Percentiles rank a stretch among this genome's conserved stretches.
Evolutionary conservation across 92 coral and sea anemone species (phyloP).

Genomic region (Epizoanthus fatuus): DNA sequence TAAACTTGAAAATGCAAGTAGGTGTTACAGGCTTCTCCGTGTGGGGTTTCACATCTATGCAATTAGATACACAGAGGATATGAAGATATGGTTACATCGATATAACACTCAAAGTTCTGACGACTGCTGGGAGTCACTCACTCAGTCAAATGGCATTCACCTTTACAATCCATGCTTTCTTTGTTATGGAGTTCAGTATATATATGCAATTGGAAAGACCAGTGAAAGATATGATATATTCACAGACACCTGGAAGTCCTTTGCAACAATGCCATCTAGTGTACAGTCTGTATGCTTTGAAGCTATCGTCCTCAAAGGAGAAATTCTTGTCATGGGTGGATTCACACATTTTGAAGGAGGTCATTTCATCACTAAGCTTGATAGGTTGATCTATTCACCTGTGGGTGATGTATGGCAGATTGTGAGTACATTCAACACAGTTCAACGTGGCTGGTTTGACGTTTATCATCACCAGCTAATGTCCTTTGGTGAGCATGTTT

Average conservation of each 20-base stretch:
- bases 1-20: too few species aligned
- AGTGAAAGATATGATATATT: constrained; percentile 6
- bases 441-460: not conserved
- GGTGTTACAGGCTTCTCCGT: too few species aligned
- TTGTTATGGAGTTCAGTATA: not conserved
- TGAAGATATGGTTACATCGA: constrained; percentile 18
- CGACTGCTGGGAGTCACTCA: constrained; percentile 6
- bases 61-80: constrained; percentile 8
- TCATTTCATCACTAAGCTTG: too few species aligned
- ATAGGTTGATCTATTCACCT: not conserved
- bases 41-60: not conserved
- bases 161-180: not conserved
- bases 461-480: not conserved
- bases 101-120: constrained; percentile 5
- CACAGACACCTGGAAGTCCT: constrained; percentile 3
- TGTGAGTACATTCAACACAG: too few species aligned
- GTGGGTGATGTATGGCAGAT: not conserved
- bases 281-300: not conserved
- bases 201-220: not conserved
- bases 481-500: not conserved
- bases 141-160: not conserved
- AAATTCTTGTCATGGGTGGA: not conserved
- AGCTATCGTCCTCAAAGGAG: not conserved
- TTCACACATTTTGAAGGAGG: not conserved
- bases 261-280: not conserved